These are phyloP conservation scores for Yponomeuta cagnagella DNA, from an alignment of 2,888 invertebrate species.

Conservation along the genomic window DNA sequence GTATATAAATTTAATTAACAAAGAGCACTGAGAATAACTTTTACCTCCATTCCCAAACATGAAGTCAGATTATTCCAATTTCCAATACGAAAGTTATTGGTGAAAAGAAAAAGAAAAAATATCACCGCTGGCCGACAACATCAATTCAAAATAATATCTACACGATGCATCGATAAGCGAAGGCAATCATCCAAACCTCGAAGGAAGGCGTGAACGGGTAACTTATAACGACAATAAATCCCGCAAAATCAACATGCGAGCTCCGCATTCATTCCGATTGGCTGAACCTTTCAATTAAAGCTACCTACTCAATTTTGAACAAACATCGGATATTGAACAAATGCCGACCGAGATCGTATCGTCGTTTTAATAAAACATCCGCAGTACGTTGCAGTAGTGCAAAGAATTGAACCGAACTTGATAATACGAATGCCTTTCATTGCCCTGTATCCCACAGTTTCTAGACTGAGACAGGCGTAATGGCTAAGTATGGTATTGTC, in stretches of 20 bases:
- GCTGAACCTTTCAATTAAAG: constrained; percentile 59
- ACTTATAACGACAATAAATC: constrained; percentile 61
- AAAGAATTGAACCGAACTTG: too few relatives aligned
- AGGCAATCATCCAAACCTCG: constrained; percentile 43
- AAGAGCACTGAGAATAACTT: neutral
- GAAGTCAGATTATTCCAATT: neutral
- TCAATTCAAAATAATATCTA: constrained; percentile 30
- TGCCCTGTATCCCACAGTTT: too few relatives aligned
- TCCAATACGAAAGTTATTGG: neutral
- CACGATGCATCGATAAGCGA: constrained; percentile 47
- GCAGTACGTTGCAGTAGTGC: too few relatives aligned
- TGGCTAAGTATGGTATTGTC: too few relatives aligned
- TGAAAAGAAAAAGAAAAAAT: neutral
- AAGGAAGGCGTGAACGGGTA: constrained; percentile 51
- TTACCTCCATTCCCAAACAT: neutral
- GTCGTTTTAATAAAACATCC: constrained; percentile 65
- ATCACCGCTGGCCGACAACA: constrained; percentile 10
- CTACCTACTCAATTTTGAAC: constrained; percentile 17
- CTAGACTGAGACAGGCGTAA: too few relatives aligned
- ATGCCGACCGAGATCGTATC: constrained; percentile 62
- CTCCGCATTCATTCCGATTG: constrained; percentile 38
- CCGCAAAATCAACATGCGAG: constrained; percentile 58
- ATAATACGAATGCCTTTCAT: too few relatives aligned
- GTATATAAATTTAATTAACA: neutral
- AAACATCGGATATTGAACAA: constrained; percentile 28